Base-by-base conservation (phyloP, 2,113 vertebrate genomes). In the Lipophrys pholis region DNA sequence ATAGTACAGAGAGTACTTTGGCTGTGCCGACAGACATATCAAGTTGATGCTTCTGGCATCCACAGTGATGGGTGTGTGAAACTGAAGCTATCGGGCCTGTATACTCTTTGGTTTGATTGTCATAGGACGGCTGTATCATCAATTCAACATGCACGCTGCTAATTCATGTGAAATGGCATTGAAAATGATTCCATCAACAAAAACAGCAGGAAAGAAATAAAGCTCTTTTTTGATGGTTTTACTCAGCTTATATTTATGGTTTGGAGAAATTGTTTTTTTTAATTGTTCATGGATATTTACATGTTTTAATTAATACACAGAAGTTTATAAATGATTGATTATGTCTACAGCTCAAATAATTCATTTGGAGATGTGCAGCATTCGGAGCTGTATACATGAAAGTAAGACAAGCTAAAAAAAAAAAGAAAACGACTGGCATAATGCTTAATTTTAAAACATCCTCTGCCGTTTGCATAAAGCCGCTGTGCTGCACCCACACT, bases 21-120 rank as follows among this genome's bases (percentile, higher is more conserved):
- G 38, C 52, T 58, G 57, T 41, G 63, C 64, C 73, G 59, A 63
- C 69, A 76, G 54, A 81, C 79, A 68, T 55, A 81, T 89, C 77
- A 66, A 58, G 58, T 67, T 61, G 62, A 66, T 72, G 46, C 11
- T 11, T 8, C 3, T 6, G 14, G 21, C 17, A 51, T 36, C 41
- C 30, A 64, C 43, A 61, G 17, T 50, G 42, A 73, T 7, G 35
- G 10, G 16, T 43, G 54, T 5, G 11, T 52, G 14, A 63, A 9
- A 11, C 40, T 64, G 10, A 53, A 49, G 52, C 46, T 11, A 51
- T 30, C 21, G 21, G 4, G 21, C 4, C 21, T 30, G 21, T 30
- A 30, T 30, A 60, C n/a, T 10, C 16, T 40, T 7, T 30, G 17
- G 21, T 54, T 10, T 46, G 21, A 61, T 11, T 60, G 16, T 40